These are phyloP conservation scores for Porites lutea DNA, from an alignment of 64 coral and sea anemone genomes.

Conservation along the genomic window DNA sequence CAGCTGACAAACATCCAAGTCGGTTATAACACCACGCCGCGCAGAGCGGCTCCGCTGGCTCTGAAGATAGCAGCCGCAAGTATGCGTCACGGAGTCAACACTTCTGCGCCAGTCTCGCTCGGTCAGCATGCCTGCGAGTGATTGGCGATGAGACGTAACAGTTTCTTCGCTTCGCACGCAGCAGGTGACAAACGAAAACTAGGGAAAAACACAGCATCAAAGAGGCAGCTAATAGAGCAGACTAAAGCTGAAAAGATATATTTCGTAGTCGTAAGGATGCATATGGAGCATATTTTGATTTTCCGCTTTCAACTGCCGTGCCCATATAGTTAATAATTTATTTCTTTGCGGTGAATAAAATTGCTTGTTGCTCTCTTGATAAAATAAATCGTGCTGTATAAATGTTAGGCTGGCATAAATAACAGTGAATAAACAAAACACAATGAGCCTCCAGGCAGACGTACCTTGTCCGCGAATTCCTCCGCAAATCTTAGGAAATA, in stretches of 20 bases:
- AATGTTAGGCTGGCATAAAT: too few species aligned
- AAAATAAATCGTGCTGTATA: background rate
- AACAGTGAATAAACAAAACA: too few species aligned
- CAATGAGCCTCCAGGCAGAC: background rate
- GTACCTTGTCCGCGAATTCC: conserved; percentile 62
- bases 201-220: background rate
- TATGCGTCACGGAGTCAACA: conserved; percentile 25
- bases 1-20: conserved; percentile 45
- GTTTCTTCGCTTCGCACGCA: conserved; percentile 46
- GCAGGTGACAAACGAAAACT: conserved; percentile 53
- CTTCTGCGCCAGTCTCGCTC: background rate
- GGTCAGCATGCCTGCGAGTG: conserved; percentile 34
- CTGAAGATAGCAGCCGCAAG: conserved; percentile 56
- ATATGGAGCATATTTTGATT: background rate
- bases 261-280: too few species aligned
- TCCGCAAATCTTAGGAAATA: conserved; percentile 59
- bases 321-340: background rate
- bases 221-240: too few species aligned
- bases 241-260: too few species aligned
- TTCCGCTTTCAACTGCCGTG: background rate
- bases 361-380: background rate
- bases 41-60: conserved; percentile 13
- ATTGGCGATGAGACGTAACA: conserved; percentile 50
- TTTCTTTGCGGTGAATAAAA: background rate
- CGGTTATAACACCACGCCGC: background rate